Evolutionary conservation across 2,888 invertebrate genomes (phyloP).

Genomic region (Leptinotarsa haldemani): DNA sequence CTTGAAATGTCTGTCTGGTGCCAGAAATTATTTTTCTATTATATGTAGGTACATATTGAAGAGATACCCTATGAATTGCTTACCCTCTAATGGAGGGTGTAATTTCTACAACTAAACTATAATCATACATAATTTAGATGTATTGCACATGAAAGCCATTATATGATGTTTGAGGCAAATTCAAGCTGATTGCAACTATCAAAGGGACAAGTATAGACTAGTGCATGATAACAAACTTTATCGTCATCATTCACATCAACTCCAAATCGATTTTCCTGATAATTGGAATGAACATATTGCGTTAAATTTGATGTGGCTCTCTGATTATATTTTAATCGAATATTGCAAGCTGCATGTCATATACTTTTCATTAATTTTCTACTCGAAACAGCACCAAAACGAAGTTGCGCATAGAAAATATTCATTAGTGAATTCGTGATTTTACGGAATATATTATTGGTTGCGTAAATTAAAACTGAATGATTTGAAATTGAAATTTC

Average conservation of each 20-base stretch:
- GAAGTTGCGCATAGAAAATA: neutral
- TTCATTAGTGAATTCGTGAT: neutral
- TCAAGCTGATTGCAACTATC: neutral
- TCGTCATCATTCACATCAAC: neutral
- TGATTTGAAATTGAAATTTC: neutral
- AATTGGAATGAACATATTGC: slow-evolving; percentile 12
- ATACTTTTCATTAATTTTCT: neutral
- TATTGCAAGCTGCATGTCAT: slow-evolving; percentile 1
- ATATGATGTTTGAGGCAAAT: neutral
- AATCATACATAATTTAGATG: neutral
- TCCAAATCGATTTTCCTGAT: neutral
- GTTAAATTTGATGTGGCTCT: neutral
- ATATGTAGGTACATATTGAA: no score
- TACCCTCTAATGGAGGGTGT: no score
- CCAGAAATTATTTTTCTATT: no score
- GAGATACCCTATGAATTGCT: no score
- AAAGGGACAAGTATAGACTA: neutral
- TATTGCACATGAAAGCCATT: neutral
- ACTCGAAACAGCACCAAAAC: neutral
- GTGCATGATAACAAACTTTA: neutral
- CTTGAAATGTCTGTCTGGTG: no score
- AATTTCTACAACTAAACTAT: no score
- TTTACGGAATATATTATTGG: neutral
- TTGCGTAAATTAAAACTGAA: neutral
- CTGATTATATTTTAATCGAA: slow-evolving; percentile 9